phyloP scores from a whole-genome alignment of 2,113 vertebrate species.

The Erythrolamprus reginae region DNA sequence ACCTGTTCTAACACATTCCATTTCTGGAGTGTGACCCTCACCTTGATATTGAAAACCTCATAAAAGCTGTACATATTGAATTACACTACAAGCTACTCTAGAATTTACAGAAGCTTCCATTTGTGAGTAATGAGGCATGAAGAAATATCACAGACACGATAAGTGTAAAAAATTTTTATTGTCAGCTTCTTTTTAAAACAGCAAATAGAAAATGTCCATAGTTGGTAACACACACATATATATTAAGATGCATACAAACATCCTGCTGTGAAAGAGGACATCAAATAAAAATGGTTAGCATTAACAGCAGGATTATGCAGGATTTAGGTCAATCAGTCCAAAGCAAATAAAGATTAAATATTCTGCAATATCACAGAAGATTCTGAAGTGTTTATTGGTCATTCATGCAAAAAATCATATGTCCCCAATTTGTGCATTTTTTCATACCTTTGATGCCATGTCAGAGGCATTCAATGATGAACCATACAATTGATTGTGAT shows the following conservation, averaged over 20 bases:
- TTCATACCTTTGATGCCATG: not conserved
- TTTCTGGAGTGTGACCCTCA: conserved; percentile 21
- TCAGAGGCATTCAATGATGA: not conserved
- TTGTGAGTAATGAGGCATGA: not conserved
- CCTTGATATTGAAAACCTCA: not conserved
- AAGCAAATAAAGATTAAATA: not conserved
- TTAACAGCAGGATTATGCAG: not conserved
- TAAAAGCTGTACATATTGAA: not conserved
- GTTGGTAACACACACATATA: not conserved
- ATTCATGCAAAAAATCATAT: not conserved
- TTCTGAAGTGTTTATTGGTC: not conserved
- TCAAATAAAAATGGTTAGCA: not conserved
- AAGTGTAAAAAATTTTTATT: not conserved
- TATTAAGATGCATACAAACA: not conserved
- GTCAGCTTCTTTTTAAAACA: not conserved
- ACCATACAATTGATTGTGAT: not conserved
- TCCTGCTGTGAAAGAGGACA: not conserved
- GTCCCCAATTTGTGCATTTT: not conserved
- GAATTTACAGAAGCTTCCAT: not conserved
- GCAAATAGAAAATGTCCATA: not conserved
- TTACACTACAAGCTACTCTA: not conserved
- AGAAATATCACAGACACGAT: not conserved
- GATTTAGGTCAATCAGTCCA: not conserved
- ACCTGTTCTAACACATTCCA: conserved; percentile 14
- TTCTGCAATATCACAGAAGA: not conserved